Percentiles rank a stretch among this genome's conserved stretches.
These are phyloP conservation scores for Sisyra terminalis DNA, from an alignment of 2,888 invertebrate genomes.

Conservation along the genomic window DNA sequence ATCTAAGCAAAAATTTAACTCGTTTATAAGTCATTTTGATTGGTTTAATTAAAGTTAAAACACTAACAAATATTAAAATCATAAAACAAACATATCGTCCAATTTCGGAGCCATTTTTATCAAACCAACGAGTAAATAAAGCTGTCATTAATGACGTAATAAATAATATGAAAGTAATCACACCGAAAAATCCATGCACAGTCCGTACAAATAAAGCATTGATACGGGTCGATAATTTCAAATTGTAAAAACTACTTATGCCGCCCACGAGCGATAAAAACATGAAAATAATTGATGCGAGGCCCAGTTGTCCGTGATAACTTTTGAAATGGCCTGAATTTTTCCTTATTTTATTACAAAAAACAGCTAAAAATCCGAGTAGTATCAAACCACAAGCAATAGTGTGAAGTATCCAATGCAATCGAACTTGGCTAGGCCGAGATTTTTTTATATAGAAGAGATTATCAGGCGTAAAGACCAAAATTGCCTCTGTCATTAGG, in stretches of 20 bases:
- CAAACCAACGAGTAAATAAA: conserved; percentile 14
- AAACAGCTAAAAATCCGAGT: conserved; percentile 19
- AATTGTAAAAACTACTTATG: conserved; percentile 18
- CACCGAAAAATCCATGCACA: conserved; percentile 6
- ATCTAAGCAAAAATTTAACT: neutral
- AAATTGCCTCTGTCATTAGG: conserved; percentile 22
- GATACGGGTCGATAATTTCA: conserved; percentile 15
- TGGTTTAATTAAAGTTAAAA: conserved; percentile 3
- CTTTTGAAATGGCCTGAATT: conserved; percentile 21
- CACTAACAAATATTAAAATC: conserved; percentile 3
- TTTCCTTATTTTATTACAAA: conserved; percentile 18
- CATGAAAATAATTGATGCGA: conserved; percentile 18
- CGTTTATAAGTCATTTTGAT: neutral
- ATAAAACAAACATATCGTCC: conserved; percentile 11
- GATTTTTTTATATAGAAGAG: conserved; percentile 16
- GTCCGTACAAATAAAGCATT: conserved; percentile 6
- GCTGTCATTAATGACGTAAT: conserved; percentile 12
- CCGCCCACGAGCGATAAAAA: conserved; percentile 20
- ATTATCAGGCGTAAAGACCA: conserved; percentile 20
- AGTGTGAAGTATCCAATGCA: conserved; percentile 21
- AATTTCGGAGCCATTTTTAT: conserved; percentile 9
- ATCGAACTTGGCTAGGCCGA: conserved; percentile 15
- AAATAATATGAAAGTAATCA: conserved; percentile 6
- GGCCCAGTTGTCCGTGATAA: conserved; percentile 22
- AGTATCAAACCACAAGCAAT: conserved; percentile 16